Conservation (phyloP, 2,797 vertebrate genomes). For the Acipenser ruthenus region DNA sequence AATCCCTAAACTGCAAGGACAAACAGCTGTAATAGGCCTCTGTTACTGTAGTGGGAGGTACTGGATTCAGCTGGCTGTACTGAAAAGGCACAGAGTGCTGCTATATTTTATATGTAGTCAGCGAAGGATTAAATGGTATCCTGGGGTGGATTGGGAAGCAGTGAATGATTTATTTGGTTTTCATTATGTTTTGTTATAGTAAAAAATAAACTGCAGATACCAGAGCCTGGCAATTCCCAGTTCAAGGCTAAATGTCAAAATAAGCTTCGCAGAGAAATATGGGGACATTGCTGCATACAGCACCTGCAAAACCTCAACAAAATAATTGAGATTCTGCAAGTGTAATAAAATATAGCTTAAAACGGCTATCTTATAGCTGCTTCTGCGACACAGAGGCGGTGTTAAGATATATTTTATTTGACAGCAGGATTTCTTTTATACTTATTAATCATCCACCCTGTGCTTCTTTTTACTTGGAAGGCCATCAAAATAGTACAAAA, state of each 20-base stretch:
- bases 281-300: neutral
- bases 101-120: neutral
- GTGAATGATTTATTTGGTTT: neutral
- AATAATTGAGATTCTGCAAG: neutral
- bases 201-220: neutral
- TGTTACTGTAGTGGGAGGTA: neutral
- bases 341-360: no score
- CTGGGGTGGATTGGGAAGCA: neutral
- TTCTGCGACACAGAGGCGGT: no score
- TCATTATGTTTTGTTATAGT: neutral
- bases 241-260: neutral
- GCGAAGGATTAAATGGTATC: neutral
- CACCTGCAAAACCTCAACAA: neutral
- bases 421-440: no score
- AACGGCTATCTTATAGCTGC: no score
- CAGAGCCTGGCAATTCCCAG: neutral
- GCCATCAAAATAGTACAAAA: no score
- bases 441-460: no score
- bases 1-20: neutral
- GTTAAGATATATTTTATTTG: no score
- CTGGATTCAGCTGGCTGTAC: neutral
- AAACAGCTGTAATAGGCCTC: neutral
- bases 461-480: no score
- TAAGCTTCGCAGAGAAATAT: neutral
- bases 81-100: neutral